Base-by-base conservation (phyloP, 2,888 invertebrate genomes). In the Tryphoninae sp. region DNA sequence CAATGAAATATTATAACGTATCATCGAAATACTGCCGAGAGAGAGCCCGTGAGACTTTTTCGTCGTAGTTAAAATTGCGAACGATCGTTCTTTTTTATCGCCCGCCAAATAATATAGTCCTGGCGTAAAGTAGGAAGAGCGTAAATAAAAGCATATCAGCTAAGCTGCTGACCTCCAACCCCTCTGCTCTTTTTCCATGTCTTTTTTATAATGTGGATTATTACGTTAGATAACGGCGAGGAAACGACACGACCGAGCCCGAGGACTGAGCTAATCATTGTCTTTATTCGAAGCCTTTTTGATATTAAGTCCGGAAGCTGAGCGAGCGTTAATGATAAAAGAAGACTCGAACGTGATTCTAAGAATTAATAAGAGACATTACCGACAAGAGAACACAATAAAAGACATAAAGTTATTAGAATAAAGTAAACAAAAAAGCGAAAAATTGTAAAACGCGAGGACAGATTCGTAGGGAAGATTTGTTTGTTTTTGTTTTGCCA, bases 401-500 rank as follows among this genome's bases (percentile, higher is more conserved):
- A 19, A 2, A 69, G n/a, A 49, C 26, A 45, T 22, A 53, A 64
- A 72, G 62, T 69, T 51, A 40, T 59, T 40, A 16, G 23, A 67
- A 78, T 49, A 67, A 55, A 79, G 61, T 33, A 71, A 74, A 75
- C 53, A 65, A 51, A 75, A 62, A 33, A 33, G 33, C 33, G 33
- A 73, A 45, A 71, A 71, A 61, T 49, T 67, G n/a, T 65, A 59
- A n/a, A 65, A 55, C 77, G 77, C 62, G 71, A 64, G 61, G 53
- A 78, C 7, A 13, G 85, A 86, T 87, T 88, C 86, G 85, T 86
- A 87, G 87, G 87, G 85, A 51, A 72, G 33, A 33, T 33, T 84
- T 40, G 58, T 61, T 61, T 58, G n/a, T 33, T 53, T 45, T 61
- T 82, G 85, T 82, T 86, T 85, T 88, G 89, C 90, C 89, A 87